A percentile compares a stretch with the other conserved stretches of the same genome.
phyloP scores from a whole-genome alignment of 1,140 invertebrate species.

The Teleopsis dalmanni region DNA sequence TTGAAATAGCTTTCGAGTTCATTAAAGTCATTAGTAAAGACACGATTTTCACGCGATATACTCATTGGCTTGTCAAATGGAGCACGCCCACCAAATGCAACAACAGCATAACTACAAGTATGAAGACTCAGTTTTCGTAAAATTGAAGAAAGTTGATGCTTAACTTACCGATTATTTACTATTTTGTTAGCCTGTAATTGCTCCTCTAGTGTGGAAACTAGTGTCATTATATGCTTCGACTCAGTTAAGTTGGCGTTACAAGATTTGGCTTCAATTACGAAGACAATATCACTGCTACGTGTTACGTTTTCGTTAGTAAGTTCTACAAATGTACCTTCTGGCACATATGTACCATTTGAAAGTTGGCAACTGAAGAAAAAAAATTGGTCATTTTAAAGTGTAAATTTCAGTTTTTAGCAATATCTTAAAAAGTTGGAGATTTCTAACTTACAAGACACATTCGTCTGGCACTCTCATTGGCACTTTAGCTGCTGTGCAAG shows the following conservation, averaged over 20 bases:
- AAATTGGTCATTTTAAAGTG: background rate
- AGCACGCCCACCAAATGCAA: conserved; percentile 70
- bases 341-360: conserved; percentile 55
- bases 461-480: conserved; percentile 67
- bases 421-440: background rate
- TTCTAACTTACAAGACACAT: conserved; percentile 61
- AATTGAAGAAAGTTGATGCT: background rate
- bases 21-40: conserved; percentile 56
- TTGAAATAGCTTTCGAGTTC: conserved; percentile 31
- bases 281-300: conserved; percentile 72
- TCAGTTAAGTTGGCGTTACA: conserved; percentile 65
- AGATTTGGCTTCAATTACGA: conserved; percentile 76
- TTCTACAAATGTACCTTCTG: conserved; percentile 62
- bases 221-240: conserved; percentile 57
- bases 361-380: conserved; percentile 51
- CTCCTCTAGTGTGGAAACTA: conserved; percentile 58
- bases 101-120: conserved; percentile 60
- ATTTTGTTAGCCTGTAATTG: conserved; percentile 57
- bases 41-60: conserved; percentile 57
- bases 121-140: background rate
- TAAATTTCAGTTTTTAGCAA: background rate
- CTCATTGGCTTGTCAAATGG: conserved; percentile 62
- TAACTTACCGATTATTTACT: conserved; percentile 55
- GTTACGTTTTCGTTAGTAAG: conserved; percentile 50
- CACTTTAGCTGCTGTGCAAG: conserved; percentile 65